Conservation (phyloP, 2,797 vertebrate genomes). For the Sphenopsis melanotis region DNA sequence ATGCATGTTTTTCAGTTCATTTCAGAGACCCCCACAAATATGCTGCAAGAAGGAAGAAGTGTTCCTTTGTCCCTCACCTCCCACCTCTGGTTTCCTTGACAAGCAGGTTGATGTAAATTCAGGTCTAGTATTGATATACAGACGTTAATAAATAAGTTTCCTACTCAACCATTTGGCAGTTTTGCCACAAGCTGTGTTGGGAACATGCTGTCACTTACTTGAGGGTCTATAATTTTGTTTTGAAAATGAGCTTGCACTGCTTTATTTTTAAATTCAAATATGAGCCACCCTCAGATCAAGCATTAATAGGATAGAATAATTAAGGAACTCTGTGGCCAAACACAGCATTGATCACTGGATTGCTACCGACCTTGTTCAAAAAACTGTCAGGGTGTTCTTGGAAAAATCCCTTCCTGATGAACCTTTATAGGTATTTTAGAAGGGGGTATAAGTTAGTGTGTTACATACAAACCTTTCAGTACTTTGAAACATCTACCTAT, state of each 20-base stretch:
- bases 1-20: neutral
- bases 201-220: neutral
- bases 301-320: neutral
- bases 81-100: neutral
- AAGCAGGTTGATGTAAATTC: neutral
- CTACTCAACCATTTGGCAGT: neutral
- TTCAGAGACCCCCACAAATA: neutral
- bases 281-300: neutral
- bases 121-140: neutral
- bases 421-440: neutral
- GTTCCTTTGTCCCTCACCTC: neutral
- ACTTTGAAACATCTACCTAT: neutral
- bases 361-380: neutral
- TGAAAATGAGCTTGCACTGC: neutral
- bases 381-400: neutral
- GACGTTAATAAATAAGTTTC: neutral
- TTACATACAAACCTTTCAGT: neutral
- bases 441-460: neutral
- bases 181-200: neutral
- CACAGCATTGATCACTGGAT: neutral
- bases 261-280: neutral
- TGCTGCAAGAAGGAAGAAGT: neutral
- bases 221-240: neutral
- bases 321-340: neutral
- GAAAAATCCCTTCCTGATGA: neutral